phyloP scores from a whole-genome alignment of 1,140 invertebrate genomes.

The Ostrea edulis region DNA sequence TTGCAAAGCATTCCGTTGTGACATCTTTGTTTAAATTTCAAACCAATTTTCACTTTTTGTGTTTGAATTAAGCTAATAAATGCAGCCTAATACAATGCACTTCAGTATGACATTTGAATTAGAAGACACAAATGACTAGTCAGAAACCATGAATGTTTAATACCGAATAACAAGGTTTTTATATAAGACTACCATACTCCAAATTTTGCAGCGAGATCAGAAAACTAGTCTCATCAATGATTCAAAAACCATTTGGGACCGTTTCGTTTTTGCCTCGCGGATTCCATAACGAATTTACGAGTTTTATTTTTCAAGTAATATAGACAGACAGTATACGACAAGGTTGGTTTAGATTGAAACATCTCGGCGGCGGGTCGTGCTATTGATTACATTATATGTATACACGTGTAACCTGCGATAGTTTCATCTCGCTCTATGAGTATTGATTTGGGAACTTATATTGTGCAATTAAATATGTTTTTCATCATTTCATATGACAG shows the following conservation, averaged over 20 bases:
- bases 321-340: neutral
- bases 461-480: conserved; percentile 38
- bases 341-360: neutral
- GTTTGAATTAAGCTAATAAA: conserved; percentile 8
- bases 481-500: conserved; percentile 22
- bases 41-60: conserved; percentile 1
- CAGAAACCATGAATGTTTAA: neutral
- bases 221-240: neutral
- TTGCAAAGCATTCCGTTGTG: neutral
- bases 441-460: neutral
- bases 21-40: conserved; percentile 28
- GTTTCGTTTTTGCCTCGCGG: neutral
- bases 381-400: neutral
- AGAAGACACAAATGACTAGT: neutral
- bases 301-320: neutral
- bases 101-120: neutral
- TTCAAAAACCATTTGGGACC: neutral
- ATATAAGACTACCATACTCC: neutral
- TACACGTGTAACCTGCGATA: neutral
- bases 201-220: neutral
- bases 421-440: neutral
- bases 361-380: neutral
- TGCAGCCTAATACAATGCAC: neutral
- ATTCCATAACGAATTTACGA: neutral
- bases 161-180: neutral